These are phyloP conservation scores for Drosophila meridiana DNA, from an alignment of 2,888 invertebrate species.

Conservation along the genomic window DNA sequence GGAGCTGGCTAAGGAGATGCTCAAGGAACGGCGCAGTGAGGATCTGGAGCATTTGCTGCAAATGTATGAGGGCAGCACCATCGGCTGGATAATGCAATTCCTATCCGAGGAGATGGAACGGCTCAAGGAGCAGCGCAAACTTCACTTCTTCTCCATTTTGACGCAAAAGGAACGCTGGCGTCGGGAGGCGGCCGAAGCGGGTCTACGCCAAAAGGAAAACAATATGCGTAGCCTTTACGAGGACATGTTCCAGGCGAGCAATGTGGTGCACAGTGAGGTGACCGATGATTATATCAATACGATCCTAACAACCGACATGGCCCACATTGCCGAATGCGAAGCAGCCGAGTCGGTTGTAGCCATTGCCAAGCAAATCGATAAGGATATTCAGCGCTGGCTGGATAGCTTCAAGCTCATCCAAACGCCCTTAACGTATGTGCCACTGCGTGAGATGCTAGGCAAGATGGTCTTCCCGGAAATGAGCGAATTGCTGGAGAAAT, in stretches of 20 bases:
- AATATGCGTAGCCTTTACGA: constrained; percentile 90
- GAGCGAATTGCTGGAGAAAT: constrained; percentile 29
- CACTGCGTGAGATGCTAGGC: constrained; percentile 59
- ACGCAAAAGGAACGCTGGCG: constrained; percentile 91
- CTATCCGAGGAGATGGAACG: constrained; percentile 92
- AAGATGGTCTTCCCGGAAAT: constrained; percentile 68
- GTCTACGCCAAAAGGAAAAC: constrained; percentile 91
- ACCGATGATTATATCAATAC: constrained; percentile 88
- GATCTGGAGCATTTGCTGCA: constrained; percentile 86
- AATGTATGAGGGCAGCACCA: constrained; percentile 90
- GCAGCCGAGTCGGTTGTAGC: constrained; percentile 86
- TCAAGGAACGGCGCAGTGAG: constrained; percentile 79
- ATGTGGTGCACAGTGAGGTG: constrained; percentile 85
- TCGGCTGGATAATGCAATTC: constrained; percentile 90
- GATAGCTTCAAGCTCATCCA: constrained; percentile 67
- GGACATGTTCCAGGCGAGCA: constrained; percentile 90
- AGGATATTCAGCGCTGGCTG: constrained; percentile 82
- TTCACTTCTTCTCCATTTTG: constrained; percentile 91
- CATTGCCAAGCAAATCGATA: constrained; percentile 87
- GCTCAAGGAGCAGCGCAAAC: constrained; percentile 91
- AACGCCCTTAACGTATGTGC: constrained; percentile 67
- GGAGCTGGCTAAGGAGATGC: constrained; percentile 22
- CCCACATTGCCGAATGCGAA: constrained; percentile 87
- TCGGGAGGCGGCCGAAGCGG: constrained; percentile 92
- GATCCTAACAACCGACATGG: constrained; percentile 87